Percentiles rank a stretch among this genome's conserved stretches.
Evolutionary conservation across 2,888 invertebrate genomes (phyloP).

Genomic region (Eristalinus aeneus): DNA sequence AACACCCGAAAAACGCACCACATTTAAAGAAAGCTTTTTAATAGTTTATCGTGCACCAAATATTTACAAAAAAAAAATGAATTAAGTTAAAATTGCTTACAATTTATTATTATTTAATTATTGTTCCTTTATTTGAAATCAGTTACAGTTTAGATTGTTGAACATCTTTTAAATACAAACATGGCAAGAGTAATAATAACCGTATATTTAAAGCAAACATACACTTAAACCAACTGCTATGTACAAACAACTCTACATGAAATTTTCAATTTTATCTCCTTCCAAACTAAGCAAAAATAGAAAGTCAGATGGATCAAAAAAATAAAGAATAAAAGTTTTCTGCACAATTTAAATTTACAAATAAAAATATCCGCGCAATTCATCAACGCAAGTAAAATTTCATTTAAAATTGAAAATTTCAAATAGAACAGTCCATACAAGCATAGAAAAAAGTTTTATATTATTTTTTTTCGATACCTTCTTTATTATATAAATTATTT

Average conservation of each 20-base stretch:
- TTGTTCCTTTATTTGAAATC: constrained; percentile 39
- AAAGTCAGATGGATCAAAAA: too few species aligned
- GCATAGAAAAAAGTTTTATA: constrained; percentile 27
- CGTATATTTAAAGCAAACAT: constrained; percentile 45
- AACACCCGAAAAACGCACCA: too few species aligned
- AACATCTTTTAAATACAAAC: constrained; percentile 47
- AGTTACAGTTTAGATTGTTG: background rate
- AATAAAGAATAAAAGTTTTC: constrained; percentile 33
- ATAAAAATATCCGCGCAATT: constrained; percentile 3
- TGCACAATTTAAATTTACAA: constrained; percentile 34
- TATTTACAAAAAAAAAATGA: background rate
- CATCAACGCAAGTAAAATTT: background rate
- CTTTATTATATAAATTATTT: constrained; percentile 16
- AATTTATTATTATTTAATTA: background rate
- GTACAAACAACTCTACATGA: constrained; percentile 54
- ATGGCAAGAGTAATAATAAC: constrained; percentile 53
- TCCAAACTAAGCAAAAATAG: constrained; percentile 18
- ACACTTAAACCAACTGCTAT: constrained; percentile 23
- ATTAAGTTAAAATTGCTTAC: background rate
- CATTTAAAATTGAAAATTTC: constrained; percentile 61
- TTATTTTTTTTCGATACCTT: constrained; percentile 13
- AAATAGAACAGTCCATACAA: constrained; percentile 55
- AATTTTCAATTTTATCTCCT: constrained; percentile 53
- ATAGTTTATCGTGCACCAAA: too few species aligned
- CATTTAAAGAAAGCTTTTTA: too few species aligned